Conservation (phyloP, 92 coral and sea anemone species). For the Virgularia gustaviana region DNA sequence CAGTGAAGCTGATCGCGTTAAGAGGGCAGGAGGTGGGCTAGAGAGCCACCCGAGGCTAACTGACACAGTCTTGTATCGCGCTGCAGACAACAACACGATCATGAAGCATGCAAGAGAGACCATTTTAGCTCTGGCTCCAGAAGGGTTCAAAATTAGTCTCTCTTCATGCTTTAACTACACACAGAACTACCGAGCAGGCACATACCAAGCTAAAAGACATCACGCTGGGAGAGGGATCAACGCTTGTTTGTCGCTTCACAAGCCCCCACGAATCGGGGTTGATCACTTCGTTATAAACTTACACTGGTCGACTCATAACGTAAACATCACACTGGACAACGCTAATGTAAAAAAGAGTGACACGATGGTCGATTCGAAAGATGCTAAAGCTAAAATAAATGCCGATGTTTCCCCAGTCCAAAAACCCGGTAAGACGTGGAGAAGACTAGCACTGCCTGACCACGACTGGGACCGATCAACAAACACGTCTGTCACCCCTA, state of each 20-base stretch:
- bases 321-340: constrained; percentile 52
- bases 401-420: constrained; percentile 59
- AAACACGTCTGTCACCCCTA: constrained; percentile 54
- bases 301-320: constrained; percentile 58
- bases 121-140: constrained; percentile 52
- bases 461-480: constrained; percentile 54
- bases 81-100: constrained; percentile 48
- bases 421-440: constrained; percentile 64
- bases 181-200: constrained; percentile 46
- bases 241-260: constrained; percentile 26
- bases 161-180: constrained; percentile 57
- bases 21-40: constrained; percentile 45
- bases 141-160: constrained; percentile 46
- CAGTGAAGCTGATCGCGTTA: constrained; percentile 48
- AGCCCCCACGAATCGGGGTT: constrained; percentile 59
- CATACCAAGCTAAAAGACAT: constrained; percentile 56
- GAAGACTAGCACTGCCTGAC: constrained; percentile 38
- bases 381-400: constrained; percentile 58
- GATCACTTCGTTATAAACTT: constrained; percentile 50
- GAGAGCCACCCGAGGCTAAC: constrained; percentile 67
- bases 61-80: constrained; percentile 46
- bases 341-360: not conserved
- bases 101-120: constrained; percentile 53
- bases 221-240: constrained; percentile 56
- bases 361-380: constrained; percentile 58